Conservation (phyloP, 2,797 vertebrate genomes). For the Mus minutoides region DNA sequence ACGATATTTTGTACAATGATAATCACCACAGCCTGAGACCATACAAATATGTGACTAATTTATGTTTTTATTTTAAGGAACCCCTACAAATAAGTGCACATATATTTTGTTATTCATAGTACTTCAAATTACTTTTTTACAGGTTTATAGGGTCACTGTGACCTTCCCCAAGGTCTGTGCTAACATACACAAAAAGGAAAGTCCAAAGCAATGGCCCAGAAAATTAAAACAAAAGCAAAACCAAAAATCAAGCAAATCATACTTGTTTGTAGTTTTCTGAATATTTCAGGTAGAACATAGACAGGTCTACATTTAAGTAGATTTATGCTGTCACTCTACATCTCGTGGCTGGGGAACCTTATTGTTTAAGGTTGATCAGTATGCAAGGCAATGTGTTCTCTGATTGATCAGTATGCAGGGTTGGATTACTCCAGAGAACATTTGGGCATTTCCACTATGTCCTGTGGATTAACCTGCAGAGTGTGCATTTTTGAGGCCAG, state of each 20-base stretch:
- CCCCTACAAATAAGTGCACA: constrained; percentile 42
- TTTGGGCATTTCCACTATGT: constrained; percentile 74
- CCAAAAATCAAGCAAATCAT: constrained; percentile 19
- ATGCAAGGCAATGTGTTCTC: constrained; percentile 68
- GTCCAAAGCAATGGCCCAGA: constrained; percentile 39
- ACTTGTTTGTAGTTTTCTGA: not conserved
- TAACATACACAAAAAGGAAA: constrained; percentile 6
- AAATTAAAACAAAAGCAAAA: constrained; percentile 61
- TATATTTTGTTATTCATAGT: constrained; percentile 68
- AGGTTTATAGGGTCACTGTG: constrained; percentile 58
- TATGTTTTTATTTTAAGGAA: constrained; percentile 65
- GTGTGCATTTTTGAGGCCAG: constrained; percentile 76
- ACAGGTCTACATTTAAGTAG: constrained; percentile 42
- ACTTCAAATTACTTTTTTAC: constrained; percentile 66
- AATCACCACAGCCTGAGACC: constrained; percentile 52
- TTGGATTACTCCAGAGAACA: constrained; percentile 76
- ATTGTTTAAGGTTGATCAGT: constrained; percentile 73
- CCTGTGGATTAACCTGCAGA: constrained; percentile 77
- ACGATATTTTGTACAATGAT: constrained; percentile 58
- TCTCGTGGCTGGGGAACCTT: constrained; percentile 46
- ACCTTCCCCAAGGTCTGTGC: constrained; percentile 68
- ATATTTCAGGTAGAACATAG: constrained; percentile 40
- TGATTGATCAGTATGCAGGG: constrained; percentile 78
- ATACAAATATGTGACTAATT: constrained; percentile 65
- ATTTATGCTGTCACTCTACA: constrained; percentile 32